Conservation (phyloP, 1,140 invertebrate species). For the Sipha flava region DNA sequence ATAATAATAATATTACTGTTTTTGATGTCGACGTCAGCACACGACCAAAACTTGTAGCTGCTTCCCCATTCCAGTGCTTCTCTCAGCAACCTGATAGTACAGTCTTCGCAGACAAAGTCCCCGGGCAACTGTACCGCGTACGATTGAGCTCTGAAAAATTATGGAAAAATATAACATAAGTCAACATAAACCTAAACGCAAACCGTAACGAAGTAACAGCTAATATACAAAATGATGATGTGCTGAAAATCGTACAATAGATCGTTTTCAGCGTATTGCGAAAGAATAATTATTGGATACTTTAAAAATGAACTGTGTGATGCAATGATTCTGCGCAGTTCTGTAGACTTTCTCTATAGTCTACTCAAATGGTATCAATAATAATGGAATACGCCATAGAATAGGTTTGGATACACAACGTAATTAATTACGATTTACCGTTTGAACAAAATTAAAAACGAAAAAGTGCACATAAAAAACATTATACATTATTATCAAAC, state of each 20-base stretch:
- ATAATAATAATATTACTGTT: slow-evolving; percentile 37
- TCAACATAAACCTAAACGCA: no score
- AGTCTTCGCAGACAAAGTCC: slow-evolving; percentile 78
- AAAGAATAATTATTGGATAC: not conserved
- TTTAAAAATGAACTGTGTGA: not conserved
- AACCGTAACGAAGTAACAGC: no score
- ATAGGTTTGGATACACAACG: no score
- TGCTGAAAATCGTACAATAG: not conserved
- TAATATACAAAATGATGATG: not conserved
- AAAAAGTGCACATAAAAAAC: no score
- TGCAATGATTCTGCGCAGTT: not conserved
- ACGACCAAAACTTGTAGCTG: slow-evolving; percentile 85
- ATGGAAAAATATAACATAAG: not conserved
- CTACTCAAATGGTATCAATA: no score
- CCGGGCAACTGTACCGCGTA: slow-evolving; percentile 69
- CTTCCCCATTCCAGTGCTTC: slow-evolving; percentile 82
- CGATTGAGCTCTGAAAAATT: slow-evolving; percentile 61
- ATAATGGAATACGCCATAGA: no score
- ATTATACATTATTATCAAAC: no score
- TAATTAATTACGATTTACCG: no score
- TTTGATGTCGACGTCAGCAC: slow-evolving; percentile 84
- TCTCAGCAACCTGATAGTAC: slow-evolving; percentile 76
- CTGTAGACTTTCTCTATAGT: not conserved
- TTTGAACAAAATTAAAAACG: no score
- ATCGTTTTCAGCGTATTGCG: not conserved